Evolutionary conservation across 2,113 vertebrate species (phyloP).

Genomic region (Pleuronectes platessa): DNA sequence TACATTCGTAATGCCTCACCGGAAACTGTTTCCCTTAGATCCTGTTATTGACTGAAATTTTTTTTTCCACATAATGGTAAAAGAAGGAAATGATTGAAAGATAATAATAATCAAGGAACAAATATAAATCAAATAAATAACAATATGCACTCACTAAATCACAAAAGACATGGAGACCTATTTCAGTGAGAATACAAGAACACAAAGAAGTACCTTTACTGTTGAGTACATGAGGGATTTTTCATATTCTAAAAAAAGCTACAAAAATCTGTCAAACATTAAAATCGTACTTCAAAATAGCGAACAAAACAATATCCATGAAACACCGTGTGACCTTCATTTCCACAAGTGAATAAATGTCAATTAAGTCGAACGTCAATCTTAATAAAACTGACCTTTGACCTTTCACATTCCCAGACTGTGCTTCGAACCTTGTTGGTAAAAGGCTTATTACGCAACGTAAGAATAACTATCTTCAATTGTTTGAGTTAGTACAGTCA

Average conservation of each 20-base stretch:
- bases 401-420: background rate
- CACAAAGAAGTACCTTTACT: conserved; percentile 1
- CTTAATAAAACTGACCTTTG: background rate
- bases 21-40: conserved; percentile 26
- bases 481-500: background rate
- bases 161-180: conserved; percentile 21
- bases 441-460: background rate
- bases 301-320: conserved; percentile 21
- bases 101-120: background rate
- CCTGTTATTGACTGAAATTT: conserved; percentile 4
- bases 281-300: conserved; percentile 25
- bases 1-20: conserved; percentile 68
- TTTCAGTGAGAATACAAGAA: background rate
- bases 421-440: background rate
- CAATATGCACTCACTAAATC: conserved; percentile 23
- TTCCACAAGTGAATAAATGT: conserved; percentile 22
- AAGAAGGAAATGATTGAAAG: too few species aligned
- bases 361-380: background rate
- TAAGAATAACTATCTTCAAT: background rate
- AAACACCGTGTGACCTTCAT: conserved; percentile 15
- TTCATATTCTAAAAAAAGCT: conserved; percentile 29
- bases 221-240: background rate
- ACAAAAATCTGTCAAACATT: conserved; percentile 30
- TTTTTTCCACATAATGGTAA: background rate
- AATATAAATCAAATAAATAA: conserved; percentile 23